A percentile compares a stretch with the other conserved stretches of the same genome.
phyloP scores from a whole-genome alignment of 2,797 vertebrate species.

The Hoplostethus atlanticus region DNA sequence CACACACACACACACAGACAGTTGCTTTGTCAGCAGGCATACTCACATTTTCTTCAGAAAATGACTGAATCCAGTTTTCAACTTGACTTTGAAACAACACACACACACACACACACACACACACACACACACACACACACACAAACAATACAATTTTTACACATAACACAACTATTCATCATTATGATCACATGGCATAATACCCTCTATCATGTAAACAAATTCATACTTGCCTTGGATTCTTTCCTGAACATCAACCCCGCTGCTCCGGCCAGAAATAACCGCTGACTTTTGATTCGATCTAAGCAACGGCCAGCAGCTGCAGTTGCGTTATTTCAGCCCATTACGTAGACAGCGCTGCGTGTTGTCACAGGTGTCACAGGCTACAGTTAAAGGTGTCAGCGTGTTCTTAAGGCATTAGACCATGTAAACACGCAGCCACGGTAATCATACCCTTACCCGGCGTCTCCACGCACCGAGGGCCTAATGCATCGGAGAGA shows the following conservation, averaged over 20 bases:
- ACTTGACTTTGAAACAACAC: too few relatives aligned
- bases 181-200: constrained; percentile 27
- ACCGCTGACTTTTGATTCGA: constrained; percentile 42
- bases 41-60: too few relatives aligned
- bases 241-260: constrained; percentile 3
- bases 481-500: constrained; percentile 22
- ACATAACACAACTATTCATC: constrained; percentile 11
- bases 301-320: constrained; percentile 5
- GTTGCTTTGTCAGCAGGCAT: too few relatives aligned
- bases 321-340: constrained; percentile 30
- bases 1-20: background rate
- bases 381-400: constrained; percentile 45
- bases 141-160: constrained; percentile 18
- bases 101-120: background rate
- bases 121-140: background rate
- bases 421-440: constrained; percentile 53
- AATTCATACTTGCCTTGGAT: constrained; percentile 29
- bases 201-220: constrained; percentile 27
- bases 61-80: too few relatives aligned
- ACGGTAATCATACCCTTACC: constrained; percentile 48
- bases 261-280: background rate
- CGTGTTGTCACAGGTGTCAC: constrained; percentile 32
- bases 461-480: constrained; percentile 16
- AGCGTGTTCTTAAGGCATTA: constrained; percentile 58
- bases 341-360: background rate